These are phyloP conservation scores for Caenorhabditis sinica DNA, from an alignment of 2,888 invertebrate species.

Conservation along the genomic window DNA sequence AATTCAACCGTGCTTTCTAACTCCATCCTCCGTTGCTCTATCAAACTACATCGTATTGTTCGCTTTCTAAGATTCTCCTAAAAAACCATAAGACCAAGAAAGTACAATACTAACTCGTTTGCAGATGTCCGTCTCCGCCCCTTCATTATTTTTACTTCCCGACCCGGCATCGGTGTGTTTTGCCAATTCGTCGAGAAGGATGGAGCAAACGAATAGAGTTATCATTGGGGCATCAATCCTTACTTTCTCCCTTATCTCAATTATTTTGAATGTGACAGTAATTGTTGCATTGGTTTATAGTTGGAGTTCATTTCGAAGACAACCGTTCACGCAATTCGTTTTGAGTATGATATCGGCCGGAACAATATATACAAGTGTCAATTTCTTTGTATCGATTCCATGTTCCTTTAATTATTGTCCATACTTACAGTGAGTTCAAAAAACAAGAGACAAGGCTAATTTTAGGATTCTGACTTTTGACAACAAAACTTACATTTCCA, in stretches of 20 bases:
- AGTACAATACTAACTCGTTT: not conserved
- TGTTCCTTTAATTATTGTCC: constrained; percentile 54
- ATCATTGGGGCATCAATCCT: constrained; percentile 39
- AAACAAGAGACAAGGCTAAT: too few relatives aligned
- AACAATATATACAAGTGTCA: constrained; percentile 44
- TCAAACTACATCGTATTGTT: not conserved
- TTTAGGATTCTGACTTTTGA: too few relatives aligned
- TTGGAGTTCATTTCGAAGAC: constrained; percentile 48
- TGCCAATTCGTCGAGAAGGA: constrained; percentile 22
- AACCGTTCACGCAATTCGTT: constrained; percentile 57
- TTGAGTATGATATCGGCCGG: constrained; percentile 58
- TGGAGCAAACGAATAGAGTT: constrained; percentile 33
- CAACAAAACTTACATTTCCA: not conserved
- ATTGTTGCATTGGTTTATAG: constrained; percentile 21
- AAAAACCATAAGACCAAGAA: not conserved
- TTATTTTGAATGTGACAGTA: constrained; percentile 34
- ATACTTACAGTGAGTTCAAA: constrained; percentile 50
- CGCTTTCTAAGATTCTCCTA: constrained; percentile 8
- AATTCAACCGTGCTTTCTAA: too few relatives aligned
- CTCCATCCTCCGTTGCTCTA: too few relatives aligned
- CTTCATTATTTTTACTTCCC: constrained; percentile 34
- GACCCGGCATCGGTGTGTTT: constrained; percentile 48
- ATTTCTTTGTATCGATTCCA: constrained; percentile 60
- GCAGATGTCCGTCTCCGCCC: constrained; percentile 41
- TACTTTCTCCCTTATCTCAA: constrained; percentile 34